Evolutionary conservation across 2,888 invertebrate species (phyloP).

Genomic region (Lithophane semibrunnea): DNA sequence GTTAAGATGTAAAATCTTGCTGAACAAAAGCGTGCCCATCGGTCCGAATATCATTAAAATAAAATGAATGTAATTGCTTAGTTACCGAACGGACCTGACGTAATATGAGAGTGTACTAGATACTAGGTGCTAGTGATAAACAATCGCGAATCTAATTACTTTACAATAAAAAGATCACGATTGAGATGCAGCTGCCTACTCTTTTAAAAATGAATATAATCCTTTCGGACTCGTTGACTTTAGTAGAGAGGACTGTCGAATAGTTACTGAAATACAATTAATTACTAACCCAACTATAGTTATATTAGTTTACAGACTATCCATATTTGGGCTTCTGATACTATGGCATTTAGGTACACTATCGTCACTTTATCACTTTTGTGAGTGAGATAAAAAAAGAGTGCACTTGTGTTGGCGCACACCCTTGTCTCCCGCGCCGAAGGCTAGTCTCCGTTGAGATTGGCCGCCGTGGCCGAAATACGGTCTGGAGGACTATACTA

Average conservation of each 20-base stretch:
- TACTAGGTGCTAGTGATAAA: conserved; percentile 22
- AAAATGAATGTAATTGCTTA: conserved; percentile 45
- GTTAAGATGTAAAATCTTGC: conserved; percentile 42
- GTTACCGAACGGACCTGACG: conserved; percentile 38
- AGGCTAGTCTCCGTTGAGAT: too few relatives aligned
- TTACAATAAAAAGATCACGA: conserved; percentile 22
- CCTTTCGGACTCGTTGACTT: conserved; percentile 4
- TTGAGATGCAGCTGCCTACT: background rate
- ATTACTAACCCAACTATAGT: background rate
- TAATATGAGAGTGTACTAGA: conserved; percentile 39
- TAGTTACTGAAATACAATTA: background rate
- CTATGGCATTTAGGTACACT: background rate
- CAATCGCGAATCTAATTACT: conserved; percentile 42
- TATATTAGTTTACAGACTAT: too few relatives aligned
- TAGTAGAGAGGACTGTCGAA: background rate
- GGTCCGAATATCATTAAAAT: conserved; percentile 41
- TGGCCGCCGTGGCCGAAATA: too few relatives aligned
- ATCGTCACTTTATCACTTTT: too few relatives aligned
- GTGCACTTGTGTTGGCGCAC: too few relatives aligned
- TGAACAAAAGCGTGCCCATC: conserved; percentile 38
- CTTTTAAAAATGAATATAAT: background rate
- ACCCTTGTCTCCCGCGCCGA: too few relatives aligned
- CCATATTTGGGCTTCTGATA: background rate
- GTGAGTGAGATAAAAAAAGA: too few relatives aligned
- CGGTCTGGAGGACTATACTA: too few relatives aligned